phyloP scores from a whole-genome alignment of 2,888 invertebrate species.

The Mayetiola destructor region DNA sequence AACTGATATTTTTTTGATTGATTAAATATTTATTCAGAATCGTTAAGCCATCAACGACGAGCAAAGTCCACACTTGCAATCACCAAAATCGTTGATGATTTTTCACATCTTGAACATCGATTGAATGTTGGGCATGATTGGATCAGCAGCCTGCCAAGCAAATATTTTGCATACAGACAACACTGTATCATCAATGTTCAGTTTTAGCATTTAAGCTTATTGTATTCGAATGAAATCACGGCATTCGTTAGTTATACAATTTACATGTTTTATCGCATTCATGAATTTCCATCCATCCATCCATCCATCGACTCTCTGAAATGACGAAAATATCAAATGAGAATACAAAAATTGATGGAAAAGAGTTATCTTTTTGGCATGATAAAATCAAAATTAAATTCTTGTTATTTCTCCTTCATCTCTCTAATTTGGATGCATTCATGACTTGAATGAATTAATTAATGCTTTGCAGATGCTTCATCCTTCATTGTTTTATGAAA shows the following conservation, averaged over 20 bases:
- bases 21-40: constrained; percentile 12
- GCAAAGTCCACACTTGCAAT: background rate
- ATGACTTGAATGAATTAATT: constrained; percentile 15
- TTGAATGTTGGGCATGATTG: too few relatives aligned
- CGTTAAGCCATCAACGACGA: constrained; percentile 1
- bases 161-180: too few relatives aligned
- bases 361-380: constrained; percentile 13
- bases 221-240: background rate
- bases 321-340: constrained; percentile 3
- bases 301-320: background rate
- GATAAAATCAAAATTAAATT: constrained; percentile 16
- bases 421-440: constrained; percentile 14
- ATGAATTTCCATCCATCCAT: background rate
- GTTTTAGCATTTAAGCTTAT: too few relatives aligned
- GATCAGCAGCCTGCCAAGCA: too few relatives aligned
- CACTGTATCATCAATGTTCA: too few relatives aligned
- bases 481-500: background rate
- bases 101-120: too few relatives aligned
- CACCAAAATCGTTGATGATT: too few relatives aligned
- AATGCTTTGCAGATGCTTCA: constrained; percentile 14
- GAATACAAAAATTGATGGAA: constrained; percentile 15
- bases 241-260: too few relatives aligned
- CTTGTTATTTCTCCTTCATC: too few relatives aligned
- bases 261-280: background rate
- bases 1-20: too few relatives aligned